phyloP scores from a whole-genome alignment of 2,888 invertebrate species.

The Mycalesis mineus region DNA sequence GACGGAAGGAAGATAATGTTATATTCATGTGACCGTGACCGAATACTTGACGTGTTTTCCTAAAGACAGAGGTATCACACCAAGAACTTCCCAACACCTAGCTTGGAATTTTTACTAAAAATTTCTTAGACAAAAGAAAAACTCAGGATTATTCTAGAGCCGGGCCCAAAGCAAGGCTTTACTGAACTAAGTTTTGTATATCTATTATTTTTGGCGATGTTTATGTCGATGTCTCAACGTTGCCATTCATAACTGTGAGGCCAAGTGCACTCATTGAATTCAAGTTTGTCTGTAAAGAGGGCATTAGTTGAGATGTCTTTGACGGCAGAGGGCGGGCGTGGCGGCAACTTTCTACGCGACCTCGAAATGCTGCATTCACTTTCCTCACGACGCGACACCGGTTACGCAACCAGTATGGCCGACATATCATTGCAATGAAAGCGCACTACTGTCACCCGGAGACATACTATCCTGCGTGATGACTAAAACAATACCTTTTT shows the following conservation, averaged over 20 bases:
- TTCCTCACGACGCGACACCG: constrained; percentile 71
- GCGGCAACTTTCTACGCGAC: constrained; percentile 75
- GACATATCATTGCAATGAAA: constrained; percentile 58
- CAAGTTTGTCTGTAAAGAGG: constrained; percentile 36
- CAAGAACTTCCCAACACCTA: too few species aligned
- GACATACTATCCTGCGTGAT: constrained; percentile 29
- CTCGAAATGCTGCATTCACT: constrained; percentile 77
- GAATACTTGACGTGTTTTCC: too few species aligned
- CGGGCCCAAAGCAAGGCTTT: too few species aligned
- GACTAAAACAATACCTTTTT: neutral
- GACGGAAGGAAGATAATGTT: too few species aligned
- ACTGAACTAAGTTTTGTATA: too few species aligned
- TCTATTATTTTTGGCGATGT: too few species aligned
- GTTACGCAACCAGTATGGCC: constrained; percentile 72
- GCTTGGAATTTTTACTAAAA: too few species aligned
- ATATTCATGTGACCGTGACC: too few species aligned
- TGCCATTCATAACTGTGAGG: constrained; percentile 3
- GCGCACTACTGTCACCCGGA: constrained; percentile 34
- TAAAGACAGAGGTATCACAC: too few species aligned
- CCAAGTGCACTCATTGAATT: constrained; percentile 15
- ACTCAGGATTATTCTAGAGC: too few species aligned
- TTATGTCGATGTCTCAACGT: neutral
- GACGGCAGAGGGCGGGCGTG: constrained; percentile 46
- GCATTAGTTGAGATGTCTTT: constrained; percentile 36
- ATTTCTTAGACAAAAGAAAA: too few species aligned